Evolutionary conservation across 2,888 invertebrate species (phyloP).

Genomic region (Stenodema calcarata): DNA sequence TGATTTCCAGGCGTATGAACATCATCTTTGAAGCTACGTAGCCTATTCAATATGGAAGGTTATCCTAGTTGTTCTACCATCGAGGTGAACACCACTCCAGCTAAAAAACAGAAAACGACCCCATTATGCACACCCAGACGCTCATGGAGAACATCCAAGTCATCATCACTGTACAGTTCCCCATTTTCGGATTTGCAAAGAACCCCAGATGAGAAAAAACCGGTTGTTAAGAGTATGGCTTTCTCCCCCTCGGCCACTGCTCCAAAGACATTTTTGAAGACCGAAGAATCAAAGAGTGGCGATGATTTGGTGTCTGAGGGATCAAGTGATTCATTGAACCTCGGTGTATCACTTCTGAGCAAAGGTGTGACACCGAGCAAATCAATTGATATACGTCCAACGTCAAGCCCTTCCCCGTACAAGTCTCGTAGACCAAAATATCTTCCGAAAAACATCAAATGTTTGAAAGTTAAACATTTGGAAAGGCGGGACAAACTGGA

Average conservation of each 20-base stretch:
- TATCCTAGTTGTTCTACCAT: not conserved
- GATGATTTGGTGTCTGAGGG: not conserved
- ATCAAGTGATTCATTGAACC: not conserved
- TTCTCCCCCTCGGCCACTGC: not conserved
- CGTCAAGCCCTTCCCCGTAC: not conserved
- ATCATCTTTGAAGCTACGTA: not conserved
- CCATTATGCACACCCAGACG: not conserved
- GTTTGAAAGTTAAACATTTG: not conserved
- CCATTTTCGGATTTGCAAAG: not conserved
- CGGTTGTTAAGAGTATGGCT: not conserved
- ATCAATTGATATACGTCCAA: not conserved
- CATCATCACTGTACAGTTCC: not conserved
- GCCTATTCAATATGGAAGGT: not conserved
- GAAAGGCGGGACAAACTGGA: not conserved
- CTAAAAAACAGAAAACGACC: not conserved
- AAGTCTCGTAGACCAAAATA: conserved; percentile 4
- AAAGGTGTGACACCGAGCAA: not conserved
- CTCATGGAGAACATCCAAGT: not conserved
- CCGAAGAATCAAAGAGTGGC: not conserved
- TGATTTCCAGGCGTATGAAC: not conserved
- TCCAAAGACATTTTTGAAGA: not conserved
- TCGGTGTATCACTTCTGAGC: not conserved
- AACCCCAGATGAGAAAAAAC: not conserved
- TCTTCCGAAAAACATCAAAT: conserved; percentile 24
- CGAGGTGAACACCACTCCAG: not conserved